Evolutionary conservation across 2,888 invertebrate genomes (phyloP).

Genomic region (Pheosia gnoma): DNA sequence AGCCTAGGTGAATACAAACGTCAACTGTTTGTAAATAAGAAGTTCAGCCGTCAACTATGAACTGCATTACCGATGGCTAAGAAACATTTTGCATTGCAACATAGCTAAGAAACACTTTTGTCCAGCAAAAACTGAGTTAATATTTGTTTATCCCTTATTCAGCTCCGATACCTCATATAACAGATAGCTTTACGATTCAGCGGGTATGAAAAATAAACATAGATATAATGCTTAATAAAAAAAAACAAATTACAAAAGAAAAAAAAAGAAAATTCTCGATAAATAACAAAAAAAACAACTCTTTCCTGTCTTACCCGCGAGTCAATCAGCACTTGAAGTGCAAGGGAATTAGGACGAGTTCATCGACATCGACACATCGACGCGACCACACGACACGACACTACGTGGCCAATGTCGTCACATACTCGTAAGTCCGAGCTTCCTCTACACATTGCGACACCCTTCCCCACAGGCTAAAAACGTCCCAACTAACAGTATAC

Average conservation of each 20-base stretch:
- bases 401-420: conserved; percentile 53
- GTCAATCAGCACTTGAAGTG: conserved; percentile 48
- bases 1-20: not conserved
- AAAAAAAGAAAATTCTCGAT: too few species aligned
- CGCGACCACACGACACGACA: conserved; percentile 51
- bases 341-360: conserved; percentile 59
- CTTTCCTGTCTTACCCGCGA: conserved; percentile 22
- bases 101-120: too few species aligned
- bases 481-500: conserved; percentile 5
- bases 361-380: conserved; percentile 71
- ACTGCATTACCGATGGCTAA: too few species aligned
- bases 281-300: not conserved
- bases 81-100: too few species aligned
- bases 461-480: conserved; percentile 27
- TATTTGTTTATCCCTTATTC: too few species aligned
- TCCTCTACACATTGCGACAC: conserved; percentile 38
- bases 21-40: not conserved
- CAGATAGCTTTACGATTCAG: too few species aligned
- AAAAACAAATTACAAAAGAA: too few species aligned
- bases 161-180: too few species aligned
- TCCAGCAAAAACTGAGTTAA: too few species aligned
- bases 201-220: too few species aligned
- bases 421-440: conserved; percentile 37
- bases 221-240: too few species aligned
- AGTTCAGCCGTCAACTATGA: too few species aligned